A percentile compares a stretch with the other conserved stretches of the same genome.
phyloP scores from a whole-genome alignment of 2,113 vertebrate species.

The Myodes glareolus region DNA sequence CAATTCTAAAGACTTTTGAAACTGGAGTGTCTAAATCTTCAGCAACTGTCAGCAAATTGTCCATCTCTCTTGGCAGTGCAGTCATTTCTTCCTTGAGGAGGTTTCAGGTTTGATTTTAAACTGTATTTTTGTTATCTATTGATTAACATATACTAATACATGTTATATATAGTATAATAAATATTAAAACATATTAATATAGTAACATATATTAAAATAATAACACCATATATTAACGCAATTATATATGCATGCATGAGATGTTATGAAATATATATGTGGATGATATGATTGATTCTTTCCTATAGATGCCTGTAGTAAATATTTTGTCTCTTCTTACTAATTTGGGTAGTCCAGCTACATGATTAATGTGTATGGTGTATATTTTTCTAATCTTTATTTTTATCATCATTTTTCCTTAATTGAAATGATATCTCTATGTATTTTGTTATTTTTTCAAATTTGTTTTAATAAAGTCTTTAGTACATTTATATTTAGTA shows the following conservation, averaged over 20 bases:
- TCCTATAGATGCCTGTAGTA: not conserved
- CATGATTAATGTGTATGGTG: not conserved
- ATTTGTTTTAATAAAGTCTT: not conserved
- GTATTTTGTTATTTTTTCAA: not conserved
- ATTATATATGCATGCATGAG: not conserved
- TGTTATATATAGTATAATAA: not conserved
- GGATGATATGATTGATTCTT: not conserved
- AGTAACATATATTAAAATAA: not conserved
- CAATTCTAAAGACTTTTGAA: not conserved
- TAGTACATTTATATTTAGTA: not conserved
- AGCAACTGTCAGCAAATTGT: not conserved
- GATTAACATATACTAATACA: not conserved
- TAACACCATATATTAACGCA: not conserved
- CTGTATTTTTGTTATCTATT: not conserved
- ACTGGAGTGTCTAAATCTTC: not conserved
- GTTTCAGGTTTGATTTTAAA: not conserved
- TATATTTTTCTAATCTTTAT: not conserved
- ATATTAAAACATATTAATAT: not conserved
- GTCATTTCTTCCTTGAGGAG: not conserved
- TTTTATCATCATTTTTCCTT: not conserved
- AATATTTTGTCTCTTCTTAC: not conserved
- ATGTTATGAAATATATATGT: not conserved
- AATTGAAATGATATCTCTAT: not conserved
- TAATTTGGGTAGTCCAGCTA: not conserved
- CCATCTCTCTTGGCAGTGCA: not conserved